A percentile compares a stretch with the other conserved stretches of the same genome.
These are phyloP conservation scores for Dendrophyllia cribrosa DNA, from an alignment of 64 coral and sea anemone species.

Conservation along the genomic window DNA sequence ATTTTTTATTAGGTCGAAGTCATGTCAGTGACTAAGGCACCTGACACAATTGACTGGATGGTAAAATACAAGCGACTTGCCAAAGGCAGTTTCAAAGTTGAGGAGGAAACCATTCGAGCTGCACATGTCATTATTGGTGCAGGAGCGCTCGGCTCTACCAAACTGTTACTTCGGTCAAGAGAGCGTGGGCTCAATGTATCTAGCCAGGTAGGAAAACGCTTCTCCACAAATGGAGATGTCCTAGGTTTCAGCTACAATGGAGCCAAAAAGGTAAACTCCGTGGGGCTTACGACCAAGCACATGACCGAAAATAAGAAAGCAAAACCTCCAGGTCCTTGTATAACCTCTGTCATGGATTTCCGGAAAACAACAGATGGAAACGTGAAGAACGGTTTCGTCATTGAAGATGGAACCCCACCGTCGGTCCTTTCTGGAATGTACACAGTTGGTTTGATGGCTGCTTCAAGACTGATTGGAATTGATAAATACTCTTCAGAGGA, in stretches of 20 bases:
- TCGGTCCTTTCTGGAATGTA: conserved; percentile 12
- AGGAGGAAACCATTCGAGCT: conserved; percentile 39
- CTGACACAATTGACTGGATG: conserved; percentile 51
- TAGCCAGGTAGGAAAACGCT: conserved; percentile 28
- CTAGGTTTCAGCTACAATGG: conserved; percentile 66
- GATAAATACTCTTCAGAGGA: conserved; percentile 24
- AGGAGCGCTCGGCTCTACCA: conserved; percentile 63
- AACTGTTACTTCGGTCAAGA: conserved; percentile 64
- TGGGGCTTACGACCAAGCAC: conserved; percentile 41
- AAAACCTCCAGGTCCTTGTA: conserved; percentile 55
- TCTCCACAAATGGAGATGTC: conserved; percentile 63
- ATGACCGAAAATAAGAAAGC: background rate
- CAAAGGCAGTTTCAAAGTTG: conserved; percentile 35
- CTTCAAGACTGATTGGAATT: conserved; percentile 32
- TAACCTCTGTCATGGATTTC: conserved; percentile 53
- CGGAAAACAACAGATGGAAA: conserved; percentile 5
- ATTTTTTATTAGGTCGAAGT: conserved; percentile 45
- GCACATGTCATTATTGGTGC: conserved; percentile 68
- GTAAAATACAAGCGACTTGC: conserved; percentile 58
- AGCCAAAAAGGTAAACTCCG: conserved; percentile 27
- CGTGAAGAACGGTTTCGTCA: conserved; percentile 28
- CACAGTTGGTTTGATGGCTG: conserved; percentile 23
- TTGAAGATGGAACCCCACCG: conserved; percentile 67
- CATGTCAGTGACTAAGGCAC: conserved; percentile 15
- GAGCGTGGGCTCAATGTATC: conserved; percentile 50